Conservation (phyloP, 1,140 invertebrate genomes). For the Popillia japonica region DNA sequence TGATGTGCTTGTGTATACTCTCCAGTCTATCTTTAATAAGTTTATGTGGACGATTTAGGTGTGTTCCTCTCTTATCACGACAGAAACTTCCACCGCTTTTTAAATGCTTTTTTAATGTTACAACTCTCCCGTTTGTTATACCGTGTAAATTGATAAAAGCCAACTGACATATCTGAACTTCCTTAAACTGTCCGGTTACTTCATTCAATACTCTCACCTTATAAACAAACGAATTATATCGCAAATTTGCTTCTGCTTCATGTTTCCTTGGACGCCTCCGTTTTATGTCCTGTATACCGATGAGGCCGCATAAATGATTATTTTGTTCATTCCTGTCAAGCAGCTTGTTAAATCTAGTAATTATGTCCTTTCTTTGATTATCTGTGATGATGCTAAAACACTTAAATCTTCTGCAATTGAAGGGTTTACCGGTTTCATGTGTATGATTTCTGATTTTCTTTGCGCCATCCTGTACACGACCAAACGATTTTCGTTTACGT, state of each 20-base stretch:
- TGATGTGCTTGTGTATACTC: slow-evolving; percentile 23
- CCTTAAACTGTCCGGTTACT: not conserved
- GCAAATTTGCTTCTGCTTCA: slow-evolving; percentile 10
- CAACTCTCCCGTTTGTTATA: slow-evolving; percentile 32
- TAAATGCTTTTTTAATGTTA: slow-evolving; percentile 37
- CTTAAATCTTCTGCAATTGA: slow-evolving; percentile 28
- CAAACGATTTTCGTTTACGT: slow-evolving; percentile 20
- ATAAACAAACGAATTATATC: slow-evolving; percentile 29
- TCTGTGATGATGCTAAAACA: slow-evolving; percentile 20
- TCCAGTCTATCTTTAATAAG: slow-evolving; percentile 2
- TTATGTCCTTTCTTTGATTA: not conserved
- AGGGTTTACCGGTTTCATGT: slow-evolving; percentile 18
- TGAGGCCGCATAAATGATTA: slow-evolving; percentile 34
- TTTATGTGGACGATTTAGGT: slow-evolving; percentile 36
- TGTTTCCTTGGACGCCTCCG: not conserved
- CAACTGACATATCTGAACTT: slow-evolving; percentile 23
- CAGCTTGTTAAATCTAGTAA: not conserved
- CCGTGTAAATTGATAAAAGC: slow-evolving; percentile 24
- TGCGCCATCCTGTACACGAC: not conserved
- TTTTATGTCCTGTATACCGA: slow-evolving; percentile 13
- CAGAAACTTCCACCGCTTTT: not conserved
- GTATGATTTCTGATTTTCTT: slow-evolving; percentile 21
- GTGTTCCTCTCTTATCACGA: not conserved
- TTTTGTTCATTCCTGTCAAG: slow-evolving; percentile 26
- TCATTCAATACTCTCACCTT: not conserved